Evolutionary conservation across 2,888 invertebrate genomes (phyloP).

Genomic region (Caenorhabditis afra): DNA sequence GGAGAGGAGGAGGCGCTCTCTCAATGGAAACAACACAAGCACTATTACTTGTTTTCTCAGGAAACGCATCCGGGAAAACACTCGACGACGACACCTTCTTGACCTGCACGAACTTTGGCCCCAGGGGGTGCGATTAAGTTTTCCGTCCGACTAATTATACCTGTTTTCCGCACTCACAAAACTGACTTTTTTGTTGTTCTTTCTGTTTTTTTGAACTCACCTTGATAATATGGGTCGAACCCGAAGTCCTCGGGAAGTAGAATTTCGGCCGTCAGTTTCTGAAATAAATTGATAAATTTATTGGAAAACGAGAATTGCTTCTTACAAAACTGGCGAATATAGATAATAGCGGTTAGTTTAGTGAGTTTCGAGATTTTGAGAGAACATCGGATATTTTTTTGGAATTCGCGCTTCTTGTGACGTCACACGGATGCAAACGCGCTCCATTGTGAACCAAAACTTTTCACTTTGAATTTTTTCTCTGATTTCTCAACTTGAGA

Average conservation of each 20-base stretch:
- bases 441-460: slow-evolving; percentile 2
- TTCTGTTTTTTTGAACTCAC: neutral
- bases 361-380: neutral
- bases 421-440: slow-evolving; percentile 4
- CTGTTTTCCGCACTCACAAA: slow-evolving; percentile 3
- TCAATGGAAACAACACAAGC: too few species aligned
- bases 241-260: neutral
- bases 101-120: slow-evolving; percentile 23
- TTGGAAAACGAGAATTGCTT: slow-evolving; percentile 1
- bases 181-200: neutral
- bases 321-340: neutral
- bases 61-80: neutral
- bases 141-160: slow-evolving; percentile 18
- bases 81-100: neutral
- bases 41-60: neutral
- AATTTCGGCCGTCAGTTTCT: slow-evolving; percentile 4
- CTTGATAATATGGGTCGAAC: neutral
- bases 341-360: neutral
- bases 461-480: slow-evolving; percentile 7
- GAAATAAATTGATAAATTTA: neutral
- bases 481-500: neutral
- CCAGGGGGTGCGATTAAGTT: slow-evolving; percentile 19
- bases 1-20: neutral
- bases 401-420: slow-evolving; percentile 13
- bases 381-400: neutral